Percentiles rank a stretch among this genome's conserved stretches.
Evolutionary conservation across 2,888 invertebrate species (phyloP).

Genomic region (Hypomecis atomaria): DNA sequence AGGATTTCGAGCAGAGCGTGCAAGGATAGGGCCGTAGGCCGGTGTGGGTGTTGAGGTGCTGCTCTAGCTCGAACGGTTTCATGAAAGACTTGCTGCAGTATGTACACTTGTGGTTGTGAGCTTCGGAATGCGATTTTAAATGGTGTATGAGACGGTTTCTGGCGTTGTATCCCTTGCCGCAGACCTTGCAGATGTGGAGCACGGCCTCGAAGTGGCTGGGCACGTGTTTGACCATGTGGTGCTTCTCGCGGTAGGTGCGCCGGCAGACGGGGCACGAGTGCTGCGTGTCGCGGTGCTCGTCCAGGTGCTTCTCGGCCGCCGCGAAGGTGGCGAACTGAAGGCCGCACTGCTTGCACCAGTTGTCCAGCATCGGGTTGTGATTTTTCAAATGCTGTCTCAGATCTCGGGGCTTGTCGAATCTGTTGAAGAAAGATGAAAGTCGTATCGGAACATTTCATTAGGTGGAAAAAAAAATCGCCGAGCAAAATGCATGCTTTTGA

Average conservation of each 20-base stretch:
- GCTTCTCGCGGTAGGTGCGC: conserved; percentile 79
- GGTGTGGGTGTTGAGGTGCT: conserved; percentile 85
- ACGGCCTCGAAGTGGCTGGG: conserved; percentile 66
- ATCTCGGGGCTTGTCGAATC: conserved; percentile 64
- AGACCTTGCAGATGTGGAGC: conserved; percentile 81
- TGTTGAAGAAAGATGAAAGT: conserved; percentile 37
- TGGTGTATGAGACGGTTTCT: conserved; percentile 46
- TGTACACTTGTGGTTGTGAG: conserved; percentile 77
- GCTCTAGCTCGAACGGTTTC: conserved; percentile 60
- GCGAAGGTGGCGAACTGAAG: conserved; percentile 61
- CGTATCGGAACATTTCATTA: no score
- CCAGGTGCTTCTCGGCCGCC: conserved; percentile 65
- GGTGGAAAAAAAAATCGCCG: no score
- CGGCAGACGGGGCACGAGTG: conserved; percentile 85
- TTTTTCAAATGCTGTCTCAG: conserved; percentile 61
- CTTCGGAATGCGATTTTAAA: conserved; percentile 67
- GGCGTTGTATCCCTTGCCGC: conserved; percentile 30
- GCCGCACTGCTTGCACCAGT: conserved; percentile 69
- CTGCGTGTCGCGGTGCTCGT: conserved; percentile 61
- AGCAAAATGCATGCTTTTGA: no score
- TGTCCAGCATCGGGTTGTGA: conserved; percentile 52
- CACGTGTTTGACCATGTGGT: conserved; percentile 66
- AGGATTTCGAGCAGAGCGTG: conserved; percentile 81
- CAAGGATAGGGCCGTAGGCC: conserved; percentile 84
- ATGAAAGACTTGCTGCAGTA: conserved; percentile 80